These are phyloP conservation scores for Manacus vitellinus DNA, from an alignment of 2,113 vertebrate species.

Conservation along the genomic window DNA sequence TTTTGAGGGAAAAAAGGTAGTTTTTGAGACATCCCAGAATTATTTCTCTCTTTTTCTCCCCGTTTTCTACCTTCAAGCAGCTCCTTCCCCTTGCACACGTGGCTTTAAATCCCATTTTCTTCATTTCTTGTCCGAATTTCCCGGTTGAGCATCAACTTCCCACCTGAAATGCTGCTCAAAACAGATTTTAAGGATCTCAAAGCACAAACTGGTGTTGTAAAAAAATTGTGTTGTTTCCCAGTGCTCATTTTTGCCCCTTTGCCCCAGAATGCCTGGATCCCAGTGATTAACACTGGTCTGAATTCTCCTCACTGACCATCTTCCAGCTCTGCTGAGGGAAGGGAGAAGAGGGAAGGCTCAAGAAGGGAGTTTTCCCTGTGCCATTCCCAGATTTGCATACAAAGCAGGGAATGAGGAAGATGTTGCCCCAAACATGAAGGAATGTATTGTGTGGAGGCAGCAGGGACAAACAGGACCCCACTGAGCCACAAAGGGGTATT, in stretches of 20 bases:
- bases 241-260: neutral
- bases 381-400: neutral
- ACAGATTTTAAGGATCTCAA: neutral
- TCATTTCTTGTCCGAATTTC: neutral
- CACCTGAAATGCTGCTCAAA: neutral
- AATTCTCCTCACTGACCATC: neutral
- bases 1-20: too few relatives aligned
- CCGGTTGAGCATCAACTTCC: neutral
- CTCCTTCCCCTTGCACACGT: neutral
- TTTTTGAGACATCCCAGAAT: neutral
- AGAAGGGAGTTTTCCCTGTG: neutral
- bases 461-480: neutral
- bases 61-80: neutral
- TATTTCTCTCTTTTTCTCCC: neutral
- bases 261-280: neutral
- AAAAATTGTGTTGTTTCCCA: neutral
- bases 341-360: neutral
- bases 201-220: neutral
- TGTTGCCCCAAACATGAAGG: neutral
- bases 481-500: slow-evolving; percentile 13
- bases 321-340: neutral
- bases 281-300: neutral
- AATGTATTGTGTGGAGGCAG: neutral
- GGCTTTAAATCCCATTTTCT: neutral
- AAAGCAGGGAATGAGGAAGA: neutral